Evolutionary conservation across 1,140 invertebrate species (phyloP).

Genomic region (Eurosta solidaginis): DNA sequence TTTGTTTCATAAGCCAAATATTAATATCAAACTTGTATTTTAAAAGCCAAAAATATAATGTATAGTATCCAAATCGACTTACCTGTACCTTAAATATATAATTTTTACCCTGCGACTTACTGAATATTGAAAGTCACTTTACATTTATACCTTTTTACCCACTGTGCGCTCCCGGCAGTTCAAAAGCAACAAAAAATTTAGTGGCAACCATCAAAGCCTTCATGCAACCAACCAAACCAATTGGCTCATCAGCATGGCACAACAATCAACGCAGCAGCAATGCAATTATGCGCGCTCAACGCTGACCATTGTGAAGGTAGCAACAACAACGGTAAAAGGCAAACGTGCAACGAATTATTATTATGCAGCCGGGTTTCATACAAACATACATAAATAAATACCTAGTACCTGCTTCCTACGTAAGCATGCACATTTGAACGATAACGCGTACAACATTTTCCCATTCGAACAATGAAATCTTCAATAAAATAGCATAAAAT

Average conservation of each 20-base stretch:
- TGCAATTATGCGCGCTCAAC: background rate
- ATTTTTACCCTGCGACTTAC: too few species aligned
- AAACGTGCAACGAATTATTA: slow-evolving; percentile 15
- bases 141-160: too few species aligned
- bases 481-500: slow-evolving; percentile 19
- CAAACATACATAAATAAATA: too few species aligned
- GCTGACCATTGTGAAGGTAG: background rate
- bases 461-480: background rate
- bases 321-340: background rate
- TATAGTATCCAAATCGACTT: too few species aligned
- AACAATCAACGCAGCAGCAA: background rate
- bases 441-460: background rate
- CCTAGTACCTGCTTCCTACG: background rate
- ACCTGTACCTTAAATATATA: too few species aligned
- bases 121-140: too few species aligned
- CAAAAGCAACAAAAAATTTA: background rate
- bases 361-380: background rate
- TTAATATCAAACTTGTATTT: too few species aligned
- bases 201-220: background rate
- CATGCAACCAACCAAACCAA: background rate
- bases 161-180: too few species aligned
- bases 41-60: too few species aligned
- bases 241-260: background rate
- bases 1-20: too few species aligned
- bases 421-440: background rate